These are phyloP conservation scores for Penaeus indicus DNA, from an alignment of 1,140 invertebrate species.

Conservation along the genomic window DNA sequence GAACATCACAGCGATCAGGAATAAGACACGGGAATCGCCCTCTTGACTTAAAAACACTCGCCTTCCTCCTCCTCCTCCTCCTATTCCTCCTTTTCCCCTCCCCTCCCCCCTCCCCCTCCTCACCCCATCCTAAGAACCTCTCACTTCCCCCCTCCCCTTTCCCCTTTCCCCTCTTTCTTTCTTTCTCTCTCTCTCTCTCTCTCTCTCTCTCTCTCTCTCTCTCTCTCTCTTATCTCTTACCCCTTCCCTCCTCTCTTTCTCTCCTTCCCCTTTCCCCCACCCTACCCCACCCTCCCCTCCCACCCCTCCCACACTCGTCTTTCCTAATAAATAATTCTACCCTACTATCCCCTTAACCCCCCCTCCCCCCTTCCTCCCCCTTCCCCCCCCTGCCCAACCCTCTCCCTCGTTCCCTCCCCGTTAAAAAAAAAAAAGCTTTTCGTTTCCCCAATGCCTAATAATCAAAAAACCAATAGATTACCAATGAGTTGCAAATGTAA, in stretches of 20 bases:
- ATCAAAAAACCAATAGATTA: neutral
- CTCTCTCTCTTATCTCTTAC: neutral
- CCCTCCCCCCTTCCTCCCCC: too few species aligned
- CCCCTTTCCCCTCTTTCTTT: too few species aligned
- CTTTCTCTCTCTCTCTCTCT: too few species aligned
- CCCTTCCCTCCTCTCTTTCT: neutral
- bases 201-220: neutral
- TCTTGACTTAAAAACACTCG: neutral
- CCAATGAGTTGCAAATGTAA: neutral
- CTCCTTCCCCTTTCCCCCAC: neutral
- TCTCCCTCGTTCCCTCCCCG: neutral
- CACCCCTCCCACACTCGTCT: neutral
- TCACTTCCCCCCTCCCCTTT: neutral
- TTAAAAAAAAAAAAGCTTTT: neutral
- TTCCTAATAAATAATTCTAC: too few species aligned
- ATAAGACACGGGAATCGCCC: too few species aligned
- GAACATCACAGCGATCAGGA: too few species aligned
- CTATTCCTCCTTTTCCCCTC: neutral
- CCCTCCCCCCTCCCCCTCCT: neutral
- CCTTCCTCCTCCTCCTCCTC: neutral
- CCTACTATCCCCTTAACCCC: too few species aligned
- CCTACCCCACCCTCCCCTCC: too few species aligned
- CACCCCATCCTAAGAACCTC: neutral
- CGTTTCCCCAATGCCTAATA: neutral
- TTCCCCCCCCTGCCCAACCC: too few species aligned